Evolutionary conservation across 2,888 invertebrate species (phyloP).

Genomic region (Sacculina carcini): DNA sequence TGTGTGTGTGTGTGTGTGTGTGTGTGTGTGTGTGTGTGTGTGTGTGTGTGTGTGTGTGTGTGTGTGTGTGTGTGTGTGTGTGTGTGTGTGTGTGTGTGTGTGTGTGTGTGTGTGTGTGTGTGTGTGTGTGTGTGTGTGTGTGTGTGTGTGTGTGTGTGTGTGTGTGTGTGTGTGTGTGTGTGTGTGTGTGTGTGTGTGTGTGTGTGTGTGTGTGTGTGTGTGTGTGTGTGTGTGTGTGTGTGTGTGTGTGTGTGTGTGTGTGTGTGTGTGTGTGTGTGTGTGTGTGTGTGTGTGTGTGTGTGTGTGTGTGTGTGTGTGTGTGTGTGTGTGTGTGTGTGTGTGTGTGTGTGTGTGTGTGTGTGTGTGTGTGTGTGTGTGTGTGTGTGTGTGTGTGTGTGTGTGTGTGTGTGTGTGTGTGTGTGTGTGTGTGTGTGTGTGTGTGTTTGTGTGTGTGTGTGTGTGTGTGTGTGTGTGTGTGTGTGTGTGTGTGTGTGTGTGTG

Average conservation of each 20-base stretch:
- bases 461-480: not conserved
- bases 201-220: not conserved
- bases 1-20: conserved; percentile 10
- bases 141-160: not conserved
- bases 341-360: not conserved
- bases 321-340: not conserved
- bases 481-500: not conserved
- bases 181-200: not conserved
- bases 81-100: not conserved
- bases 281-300: not conserved
- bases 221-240: not conserved
- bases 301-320: not conserved
- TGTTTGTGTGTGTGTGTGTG: not conserved
- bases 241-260: not conserved
- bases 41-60: not conserved
- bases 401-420: not conserved
- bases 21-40: not conserved
- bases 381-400: not conserved
- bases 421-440: not conserved
- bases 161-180: not conserved
- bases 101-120: not conserved
- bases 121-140: not conserved
- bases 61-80: not conserved
- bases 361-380: not conserved
- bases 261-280: not conserved